Evolutionary conservation across 2,797 vertebrate species (phyloP).

Genomic region (Podarcis lilfordi): DNA sequence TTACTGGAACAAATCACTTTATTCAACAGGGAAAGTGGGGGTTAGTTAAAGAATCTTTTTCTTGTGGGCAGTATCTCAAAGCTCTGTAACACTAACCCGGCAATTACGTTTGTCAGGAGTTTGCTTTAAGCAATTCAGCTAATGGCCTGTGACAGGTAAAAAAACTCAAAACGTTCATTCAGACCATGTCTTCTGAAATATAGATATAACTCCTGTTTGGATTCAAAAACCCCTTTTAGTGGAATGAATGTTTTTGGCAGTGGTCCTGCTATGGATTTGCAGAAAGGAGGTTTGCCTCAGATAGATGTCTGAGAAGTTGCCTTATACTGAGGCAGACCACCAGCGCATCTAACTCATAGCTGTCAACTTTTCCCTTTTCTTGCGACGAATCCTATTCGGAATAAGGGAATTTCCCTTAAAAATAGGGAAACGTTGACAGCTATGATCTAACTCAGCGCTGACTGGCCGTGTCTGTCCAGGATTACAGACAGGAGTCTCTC

Average conservation of each 20-base stretch:
- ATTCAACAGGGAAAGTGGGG: conserved; percentile 78
- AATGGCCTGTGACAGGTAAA: conserved; percentile 79
- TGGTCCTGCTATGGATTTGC: conserved; percentile 51
- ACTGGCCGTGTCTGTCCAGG: no score
- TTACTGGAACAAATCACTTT: conserved; percentile 86
- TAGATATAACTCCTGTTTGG: conserved; percentile 58
- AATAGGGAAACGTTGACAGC: no score
- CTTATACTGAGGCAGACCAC: no score
- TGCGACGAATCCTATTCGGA: no score
- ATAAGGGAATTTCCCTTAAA: no score
- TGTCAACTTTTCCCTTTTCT: no score
- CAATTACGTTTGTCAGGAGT: conserved; percentile 78
- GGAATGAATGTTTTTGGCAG: conserved; percentile 70
- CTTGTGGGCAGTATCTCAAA: conserved; percentile 75
- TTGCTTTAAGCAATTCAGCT: conserved; percentile 80
- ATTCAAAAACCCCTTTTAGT: conserved; percentile 65
- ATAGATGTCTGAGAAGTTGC: not conserved
- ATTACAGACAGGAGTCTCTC: no score
- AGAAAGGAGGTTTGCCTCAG: not conserved
- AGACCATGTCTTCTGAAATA: conserved; percentile 55
- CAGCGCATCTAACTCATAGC: no score
- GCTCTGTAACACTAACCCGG: conserved; percentile 73
- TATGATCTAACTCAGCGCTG: no score
- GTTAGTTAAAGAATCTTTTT: conserved; percentile 77
- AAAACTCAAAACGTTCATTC: conserved; percentile 71